phyloP scores from a whole-genome alignment of 35 echinoderm and acorn worm species.

The Lytechinus pictus region DNA sequence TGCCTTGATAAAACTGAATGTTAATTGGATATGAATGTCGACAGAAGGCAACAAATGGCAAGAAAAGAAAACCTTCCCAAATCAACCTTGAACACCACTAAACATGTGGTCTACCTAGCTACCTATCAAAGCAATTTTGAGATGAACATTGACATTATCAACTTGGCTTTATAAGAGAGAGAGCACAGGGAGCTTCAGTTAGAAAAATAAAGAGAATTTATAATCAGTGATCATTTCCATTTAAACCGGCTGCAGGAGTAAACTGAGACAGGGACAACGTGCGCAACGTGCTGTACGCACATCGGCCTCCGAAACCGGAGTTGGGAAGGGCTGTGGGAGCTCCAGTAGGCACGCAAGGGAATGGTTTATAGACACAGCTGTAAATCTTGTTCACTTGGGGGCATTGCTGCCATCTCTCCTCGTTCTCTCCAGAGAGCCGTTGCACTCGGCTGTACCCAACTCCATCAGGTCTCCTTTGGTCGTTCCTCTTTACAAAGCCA shows the following conservation, averaged over 20 bases:
- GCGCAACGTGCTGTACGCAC: not conserved
- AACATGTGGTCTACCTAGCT: not conserved
- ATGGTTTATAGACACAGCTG: constrained; percentile 23
- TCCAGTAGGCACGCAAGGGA: not conserved
- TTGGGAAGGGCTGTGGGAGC: constrained; percentile 8
- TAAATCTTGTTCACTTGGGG: constrained; percentile 35
- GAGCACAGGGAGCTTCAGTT: not conserved
- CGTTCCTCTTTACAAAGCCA: not conserved
- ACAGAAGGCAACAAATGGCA: not conserved
- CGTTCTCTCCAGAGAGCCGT: constrained; percentile 23
- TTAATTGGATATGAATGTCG: not conserved
- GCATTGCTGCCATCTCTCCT: not conserved
- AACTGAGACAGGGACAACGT: not conserved
- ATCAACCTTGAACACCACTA: not conserved
- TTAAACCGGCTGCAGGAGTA: not conserved
- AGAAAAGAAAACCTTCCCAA: not conserved
- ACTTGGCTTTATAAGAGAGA: not conserved
- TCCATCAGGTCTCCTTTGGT: not conserved
- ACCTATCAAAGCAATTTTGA: not conserved
- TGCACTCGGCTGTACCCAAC: not conserved
- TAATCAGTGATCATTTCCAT: constrained; percentile 19
- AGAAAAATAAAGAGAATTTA: not conserved
- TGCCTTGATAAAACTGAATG: not conserved
- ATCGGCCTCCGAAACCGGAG: not conserved
- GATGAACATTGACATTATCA: not conserved